Conservation (phyloP, 2,113 vertebrate genomes). For the Saimiri boliviensis region DNA sequence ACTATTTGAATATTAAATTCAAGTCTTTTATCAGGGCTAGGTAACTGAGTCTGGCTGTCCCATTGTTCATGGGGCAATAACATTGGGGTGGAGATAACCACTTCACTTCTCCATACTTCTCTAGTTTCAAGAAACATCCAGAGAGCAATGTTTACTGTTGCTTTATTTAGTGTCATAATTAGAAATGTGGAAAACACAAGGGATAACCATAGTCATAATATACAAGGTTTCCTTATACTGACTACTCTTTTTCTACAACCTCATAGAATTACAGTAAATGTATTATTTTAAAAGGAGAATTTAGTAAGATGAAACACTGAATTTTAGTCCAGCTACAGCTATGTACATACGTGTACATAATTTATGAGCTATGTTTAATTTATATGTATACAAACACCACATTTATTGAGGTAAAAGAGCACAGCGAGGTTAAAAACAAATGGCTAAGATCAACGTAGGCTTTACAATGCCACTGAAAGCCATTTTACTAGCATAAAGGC, state of each 20-base stretch:
- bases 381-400: slow-evolving; percentile 53
- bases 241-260: neutral
- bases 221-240: neutral
- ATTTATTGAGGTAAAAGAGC: slow-evolving; percentile 46
- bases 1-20: neutral
- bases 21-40: no score
- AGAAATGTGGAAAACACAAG: neutral
- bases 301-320: neutral
- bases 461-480: slow-evolving; percentile 15
- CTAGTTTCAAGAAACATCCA: neutral
- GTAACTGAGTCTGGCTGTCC: neutral
- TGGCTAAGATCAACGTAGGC: neutral
- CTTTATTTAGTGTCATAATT: slow-evolving; percentile 48
- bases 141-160: neutral
- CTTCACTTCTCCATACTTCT: neutral
- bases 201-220: neutral
- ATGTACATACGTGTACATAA: slow-evolving; percentile 60
- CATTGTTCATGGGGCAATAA: neutral
- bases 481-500: slow-evolving; percentile 34
- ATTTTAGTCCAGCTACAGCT: slow-evolving; percentile 25
- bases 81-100: neutral
- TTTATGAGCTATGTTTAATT: slow-evolving; percentile 64
- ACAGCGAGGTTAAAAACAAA: slow-evolving; percentile 47
- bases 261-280: neutral
- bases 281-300: slow-evolving; percentile 37